phyloP scores from a whole-genome alignment of 30 jellyfish, hydroid and myxozoan genomes.

The Pseudorhiza aurosa region DNA sequence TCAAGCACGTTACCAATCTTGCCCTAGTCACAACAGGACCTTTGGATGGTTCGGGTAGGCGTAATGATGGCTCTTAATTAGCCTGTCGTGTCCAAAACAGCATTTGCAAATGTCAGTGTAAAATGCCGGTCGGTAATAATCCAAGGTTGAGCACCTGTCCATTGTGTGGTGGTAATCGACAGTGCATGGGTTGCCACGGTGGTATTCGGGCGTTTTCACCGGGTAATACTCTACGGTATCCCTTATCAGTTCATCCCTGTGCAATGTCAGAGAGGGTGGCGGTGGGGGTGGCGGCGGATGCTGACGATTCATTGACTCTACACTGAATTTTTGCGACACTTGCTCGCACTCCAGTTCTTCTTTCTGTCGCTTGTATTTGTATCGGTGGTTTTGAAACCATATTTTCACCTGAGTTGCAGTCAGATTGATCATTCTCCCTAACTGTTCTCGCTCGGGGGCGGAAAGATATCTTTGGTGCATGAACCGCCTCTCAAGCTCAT shows the following conservation, averaged over 20 bases:
- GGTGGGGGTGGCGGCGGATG: slow-evolving; percentile 12
- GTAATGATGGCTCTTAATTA: slow-evolving; percentile 29
- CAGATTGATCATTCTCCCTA: slow-evolving; percentile 77
- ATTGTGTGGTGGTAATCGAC: slow-evolving; percentile 35
- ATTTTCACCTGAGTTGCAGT: slow-evolving; percentile 85
- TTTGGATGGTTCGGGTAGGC: slow-evolving; percentile 41
- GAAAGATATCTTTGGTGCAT: slow-evolving; percentile 80
- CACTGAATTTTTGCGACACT: slow-evolving; percentile 34
- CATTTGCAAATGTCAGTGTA: slow-evolving; percentile 65
- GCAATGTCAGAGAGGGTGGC: slow-evolving; percentile 16
- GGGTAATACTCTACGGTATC: slow-evolving; percentile 47
- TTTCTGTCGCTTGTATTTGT: slow-evolving; percentile 79
- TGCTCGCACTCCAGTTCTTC: slow-evolving; percentile 72
- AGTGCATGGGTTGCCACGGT: slow-evolving; percentile 18
- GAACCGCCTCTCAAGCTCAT: slow-evolving; percentile 77
- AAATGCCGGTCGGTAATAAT: slow-evolving; percentile 35
- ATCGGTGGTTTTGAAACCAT: slow-evolving; percentile 87
- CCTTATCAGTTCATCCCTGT: slow-evolving; percentile 20
- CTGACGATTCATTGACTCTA: slow-evolving; percentile 42
- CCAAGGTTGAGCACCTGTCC: slow-evolving; percentile 36
- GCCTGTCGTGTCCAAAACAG: slow-evolving; percentile 53
- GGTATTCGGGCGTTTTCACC: slow-evolving; percentile 16
- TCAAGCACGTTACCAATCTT: no score
- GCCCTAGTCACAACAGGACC: slow-evolving; percentile 1
- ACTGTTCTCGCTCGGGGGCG: slow-evolving; percentile 90